These are phyloP conservation scores for Lycocorax pyrrhopterus DNA, from an alignment of 2,113 vertebrate species.

Conservation along the genomic window DNA sequence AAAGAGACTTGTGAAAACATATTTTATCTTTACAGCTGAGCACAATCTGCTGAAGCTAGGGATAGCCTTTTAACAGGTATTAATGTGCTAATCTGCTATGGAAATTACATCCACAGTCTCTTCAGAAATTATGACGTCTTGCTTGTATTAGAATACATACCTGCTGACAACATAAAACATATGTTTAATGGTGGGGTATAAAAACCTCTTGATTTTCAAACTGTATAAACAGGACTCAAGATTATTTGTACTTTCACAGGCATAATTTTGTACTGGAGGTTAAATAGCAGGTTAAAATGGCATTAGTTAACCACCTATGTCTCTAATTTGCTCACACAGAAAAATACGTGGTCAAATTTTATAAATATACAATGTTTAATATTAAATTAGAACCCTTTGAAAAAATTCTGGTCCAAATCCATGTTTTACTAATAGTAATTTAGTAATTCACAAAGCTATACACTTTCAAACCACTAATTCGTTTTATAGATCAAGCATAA, in stretches of 20 bases:
- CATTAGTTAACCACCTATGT: neutral
- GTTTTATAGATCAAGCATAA: neutral
- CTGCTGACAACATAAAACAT: neutral
- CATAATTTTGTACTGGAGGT: neutral
- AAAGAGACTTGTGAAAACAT: neutral
- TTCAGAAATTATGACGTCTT: neutral
- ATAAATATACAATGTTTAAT: neutral
- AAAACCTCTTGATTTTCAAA: neutral
- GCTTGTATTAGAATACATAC: neutral
- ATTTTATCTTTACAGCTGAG: neutral
- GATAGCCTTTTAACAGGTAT: neutral
- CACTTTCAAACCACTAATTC: neutral
- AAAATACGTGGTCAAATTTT: neutral
- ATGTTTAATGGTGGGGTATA: neutral
- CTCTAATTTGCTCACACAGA: neutral
- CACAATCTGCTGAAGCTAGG: neutral
- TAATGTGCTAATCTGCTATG: neutral
- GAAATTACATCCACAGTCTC: neutral
- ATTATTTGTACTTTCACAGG: neutral
- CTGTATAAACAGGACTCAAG: neutral
- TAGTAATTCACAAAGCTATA: neutral
- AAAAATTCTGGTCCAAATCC: neutral
- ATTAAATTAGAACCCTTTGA: neutral
- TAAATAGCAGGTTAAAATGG: neutral
- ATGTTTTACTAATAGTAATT: neutral